Percentiles rank a stretch among this genome's conserved stretches.
These are phyloP conservation scores for Thamnophis elegans DNA, from an alignment of 2,797 vertebrate genomes.

Conservation along the genomic window DNA sequence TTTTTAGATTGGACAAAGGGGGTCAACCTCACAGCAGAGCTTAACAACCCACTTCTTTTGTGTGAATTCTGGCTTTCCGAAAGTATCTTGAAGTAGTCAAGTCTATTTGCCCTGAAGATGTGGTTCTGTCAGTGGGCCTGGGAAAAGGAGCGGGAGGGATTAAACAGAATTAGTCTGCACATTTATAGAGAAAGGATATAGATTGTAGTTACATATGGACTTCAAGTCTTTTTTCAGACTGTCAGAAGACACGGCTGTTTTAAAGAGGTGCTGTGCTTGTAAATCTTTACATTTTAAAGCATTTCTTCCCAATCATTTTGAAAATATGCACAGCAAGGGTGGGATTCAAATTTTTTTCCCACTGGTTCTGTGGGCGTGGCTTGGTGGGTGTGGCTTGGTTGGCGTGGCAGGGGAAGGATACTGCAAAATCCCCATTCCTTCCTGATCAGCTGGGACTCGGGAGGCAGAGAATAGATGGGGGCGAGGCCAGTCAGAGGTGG, in stretches of 20 bases:
- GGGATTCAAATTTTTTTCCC: too few relatives aligned
- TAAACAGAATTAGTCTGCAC: not conserved
- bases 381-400: too few relatives aligned
- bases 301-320: not conserved
- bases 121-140: not conserved
- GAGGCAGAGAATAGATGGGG: too few relatives aligned
- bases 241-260: not conserved
- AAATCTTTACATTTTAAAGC: not conserved
- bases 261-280: not conserved
- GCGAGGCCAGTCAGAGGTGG: too few relatives aligned
- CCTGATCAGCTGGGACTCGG: too few relatives aligned
- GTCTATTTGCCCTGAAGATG: not conserved
- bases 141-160: not conserved
- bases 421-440: too few relatives aligned
- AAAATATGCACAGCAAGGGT: not conserved
- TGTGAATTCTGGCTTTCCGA: not conserved
- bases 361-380: too few relatives aligned
- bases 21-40: not conserved
- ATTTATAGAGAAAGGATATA: not conserved
- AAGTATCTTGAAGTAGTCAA: not conserved
- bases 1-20: not conserved
- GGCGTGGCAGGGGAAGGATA: too few relatives aligned
- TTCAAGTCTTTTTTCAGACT: not conserved
- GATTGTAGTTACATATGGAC: not conserved
- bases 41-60: not conserved